Evolutionary conservation across 2,797 vertebrate species (phyloP).

Genomic region (Aselliscus stoliczkanus): DNA sequence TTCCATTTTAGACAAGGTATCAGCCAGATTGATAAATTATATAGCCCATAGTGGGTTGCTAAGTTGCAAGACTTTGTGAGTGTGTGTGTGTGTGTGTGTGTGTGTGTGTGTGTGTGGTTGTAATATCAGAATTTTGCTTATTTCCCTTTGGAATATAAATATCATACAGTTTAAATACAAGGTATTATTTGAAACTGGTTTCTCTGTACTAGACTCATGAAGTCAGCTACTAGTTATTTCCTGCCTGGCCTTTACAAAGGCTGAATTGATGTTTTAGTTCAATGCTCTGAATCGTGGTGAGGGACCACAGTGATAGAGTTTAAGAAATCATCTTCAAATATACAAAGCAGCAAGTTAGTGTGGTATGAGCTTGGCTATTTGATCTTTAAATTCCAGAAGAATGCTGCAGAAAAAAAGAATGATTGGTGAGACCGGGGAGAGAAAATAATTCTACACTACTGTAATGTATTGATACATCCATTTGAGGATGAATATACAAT

Average conservation of each 20-base stretch:
- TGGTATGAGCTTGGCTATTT: neutral
- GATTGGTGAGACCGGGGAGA: neutral
- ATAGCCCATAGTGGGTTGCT: neutral
- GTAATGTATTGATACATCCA: neutral
- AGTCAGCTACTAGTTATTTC: conserved; percentile 77
- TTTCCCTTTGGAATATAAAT: conserved; percentile 55
- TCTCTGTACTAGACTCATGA: conserved; percentile 68
- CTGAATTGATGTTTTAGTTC: conserved; percentile 30
- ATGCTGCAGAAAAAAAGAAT: neutral
- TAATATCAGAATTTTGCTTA: conserved; percentile 39
- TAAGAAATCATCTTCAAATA: conserved; percentile 53
- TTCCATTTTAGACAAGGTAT: conserved; percentile 29
- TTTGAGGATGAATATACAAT: neutral
- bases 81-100: neutral
- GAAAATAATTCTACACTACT: neutral
- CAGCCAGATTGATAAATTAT: neutral
- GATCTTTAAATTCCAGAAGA: conserved; percentile 37
- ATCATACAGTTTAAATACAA: conserved; percentile 44
- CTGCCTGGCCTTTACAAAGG: conserved; percentile 71
- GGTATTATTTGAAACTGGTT: conserved; percentile 53
- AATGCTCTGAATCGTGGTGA: conserved; percentile 44
- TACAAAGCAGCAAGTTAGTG: conserved; percentile 34
- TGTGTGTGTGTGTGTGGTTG: neutral
- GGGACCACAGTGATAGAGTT: neutral
- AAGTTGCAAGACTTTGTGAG: neutral